Conservation (phyloP, 2,113 vertebrate genomes). For the Charina bottae region DNA sequence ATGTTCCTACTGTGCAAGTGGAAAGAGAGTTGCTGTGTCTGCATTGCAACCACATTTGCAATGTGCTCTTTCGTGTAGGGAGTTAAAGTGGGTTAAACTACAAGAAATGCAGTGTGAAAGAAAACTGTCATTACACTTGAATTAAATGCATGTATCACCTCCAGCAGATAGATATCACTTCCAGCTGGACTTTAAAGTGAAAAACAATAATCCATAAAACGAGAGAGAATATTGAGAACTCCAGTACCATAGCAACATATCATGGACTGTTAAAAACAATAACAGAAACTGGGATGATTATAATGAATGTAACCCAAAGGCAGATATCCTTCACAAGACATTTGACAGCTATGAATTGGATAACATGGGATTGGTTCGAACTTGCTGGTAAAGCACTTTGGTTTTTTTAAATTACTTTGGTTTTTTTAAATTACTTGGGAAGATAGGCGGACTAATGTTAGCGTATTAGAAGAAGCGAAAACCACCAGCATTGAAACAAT, state of each 20-base stretch:
- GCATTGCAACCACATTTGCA: background rate
- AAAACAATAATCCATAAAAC: conserved; percentile 12
- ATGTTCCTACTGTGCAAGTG: conserved; percentile 65
- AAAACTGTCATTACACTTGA: conserved; percentile 29
- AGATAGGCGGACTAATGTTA: no score
- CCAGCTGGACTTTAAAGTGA: conserved; percentile 11
- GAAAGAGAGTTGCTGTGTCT: conserved; percentile 58
- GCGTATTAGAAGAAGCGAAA: no score
- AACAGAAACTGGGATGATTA: background rate
- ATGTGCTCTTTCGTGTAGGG: background rate
- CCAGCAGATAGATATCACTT: conserved; percentile 11
- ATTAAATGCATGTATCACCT: conserved; percentile 9
- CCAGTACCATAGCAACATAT: background rate
- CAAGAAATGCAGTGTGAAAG: conserved; percentile 17
- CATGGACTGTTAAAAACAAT: background rate
- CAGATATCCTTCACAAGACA: background rate
- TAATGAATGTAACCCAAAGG: background rate
- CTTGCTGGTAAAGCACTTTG: no score
- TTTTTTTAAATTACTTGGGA: no score
- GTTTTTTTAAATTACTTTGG: no score
- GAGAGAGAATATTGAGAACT: background rate
- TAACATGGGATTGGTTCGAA: no score
- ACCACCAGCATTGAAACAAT: no score
- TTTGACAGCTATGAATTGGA: conserved; percentile 1
- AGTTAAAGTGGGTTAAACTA: conserved; percentile 12